Evolutionary conservation across 2,113 vertebrate species (phyloP).

Genomic region (Tachuris rubrigastra): DNA sequence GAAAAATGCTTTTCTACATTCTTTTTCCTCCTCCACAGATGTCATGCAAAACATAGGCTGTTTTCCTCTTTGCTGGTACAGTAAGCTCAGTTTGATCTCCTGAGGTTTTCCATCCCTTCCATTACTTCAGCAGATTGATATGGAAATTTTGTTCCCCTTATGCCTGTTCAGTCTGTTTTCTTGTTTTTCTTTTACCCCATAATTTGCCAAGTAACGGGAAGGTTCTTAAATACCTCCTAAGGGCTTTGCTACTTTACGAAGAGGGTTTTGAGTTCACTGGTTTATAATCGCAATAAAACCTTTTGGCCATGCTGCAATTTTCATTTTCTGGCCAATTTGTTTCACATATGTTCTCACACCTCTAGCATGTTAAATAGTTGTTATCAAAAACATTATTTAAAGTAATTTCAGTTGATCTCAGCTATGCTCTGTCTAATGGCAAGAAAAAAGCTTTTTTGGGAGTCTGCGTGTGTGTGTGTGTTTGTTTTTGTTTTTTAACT

Average conservation of each 20-base stretch:
- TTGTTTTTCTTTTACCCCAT: background rate
- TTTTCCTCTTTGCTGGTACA: background rate
- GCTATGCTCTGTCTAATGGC: background rate
- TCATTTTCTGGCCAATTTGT: slow-evolving; percentile 40
- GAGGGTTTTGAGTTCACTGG: background rate
- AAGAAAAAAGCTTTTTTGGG: background rate
- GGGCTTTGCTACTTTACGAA: background rate
- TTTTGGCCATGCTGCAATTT: slow-evolving; percentile 12
- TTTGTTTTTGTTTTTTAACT: background rate
- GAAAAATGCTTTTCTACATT: background rate
- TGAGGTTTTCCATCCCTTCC: background rate
- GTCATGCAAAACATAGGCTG: background rate
- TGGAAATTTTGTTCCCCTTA: slow-evolving; percentile 7
- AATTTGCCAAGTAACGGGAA: background rate
- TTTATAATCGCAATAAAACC: background rate
- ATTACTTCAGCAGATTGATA: background rate
- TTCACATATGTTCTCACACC: slow-evolving; percentile 25
- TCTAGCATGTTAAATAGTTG: slow-evolving; percentile 22
- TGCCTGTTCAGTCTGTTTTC: background rate
- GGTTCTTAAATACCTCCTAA: background rate
- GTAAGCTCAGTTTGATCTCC: background rate
- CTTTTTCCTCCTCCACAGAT: background rate
- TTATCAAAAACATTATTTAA: background rate
- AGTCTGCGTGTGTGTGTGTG: background rate
- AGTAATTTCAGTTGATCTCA: background rate